A percentile compares a stretch with the other conserved stretches of the same genome.
These are phyloP conservation scores for Pantelozetes paolii DNA, from an alignment of 2,888 invertebrate genomes.

Conservation along the genomic window DNA sequence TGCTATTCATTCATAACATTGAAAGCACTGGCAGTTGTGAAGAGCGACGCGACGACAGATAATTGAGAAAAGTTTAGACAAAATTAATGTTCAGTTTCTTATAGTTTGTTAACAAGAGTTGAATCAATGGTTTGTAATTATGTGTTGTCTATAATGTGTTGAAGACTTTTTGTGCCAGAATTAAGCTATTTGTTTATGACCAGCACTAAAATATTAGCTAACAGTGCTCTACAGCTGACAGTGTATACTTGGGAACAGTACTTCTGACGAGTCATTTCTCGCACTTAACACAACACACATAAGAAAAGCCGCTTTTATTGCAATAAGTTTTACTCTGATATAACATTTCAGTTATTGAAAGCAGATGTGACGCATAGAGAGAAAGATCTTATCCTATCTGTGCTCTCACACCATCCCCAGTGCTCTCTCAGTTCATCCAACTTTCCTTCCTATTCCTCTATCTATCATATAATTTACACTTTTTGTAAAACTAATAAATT, in stretches of 20 bases:
- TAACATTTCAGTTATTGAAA: conserved; percentile 37
- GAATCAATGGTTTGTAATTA: background rate
- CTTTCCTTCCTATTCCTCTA: background rate
- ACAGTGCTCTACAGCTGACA: background rate
- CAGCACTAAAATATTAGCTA: conserved; percentile 20
- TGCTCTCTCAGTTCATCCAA: background rate
- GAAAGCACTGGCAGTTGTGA: background rate
- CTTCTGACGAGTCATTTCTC: conserved; percentile 17
- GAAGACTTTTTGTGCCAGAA: conserved; percentile 3
- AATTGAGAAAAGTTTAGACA: background rate
- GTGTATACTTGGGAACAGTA: conserved; percentile 10
- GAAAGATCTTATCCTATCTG: background rate
- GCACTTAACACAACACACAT: conserved; percentile 22
- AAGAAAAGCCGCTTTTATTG: conserved; percentile 34
- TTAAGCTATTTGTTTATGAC: conserved; percentile 29
- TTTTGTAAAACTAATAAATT: conserved; percentile 7
- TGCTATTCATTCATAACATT: background rate
- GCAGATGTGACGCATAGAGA: conserved; percentile 18
- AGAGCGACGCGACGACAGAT: background rate
- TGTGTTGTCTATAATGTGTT: conserved; percentile 12
- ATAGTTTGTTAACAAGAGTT: background rate
- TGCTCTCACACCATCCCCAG: background rate
- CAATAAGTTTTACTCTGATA: conserved; percentile 16
- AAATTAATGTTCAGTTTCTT: background rate
- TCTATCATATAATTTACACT: conserved; percentile 8